Base-by-base conservation (phyloP, 2,888 invertebrate species). In the Chloroclystis v-ata region DNA sequence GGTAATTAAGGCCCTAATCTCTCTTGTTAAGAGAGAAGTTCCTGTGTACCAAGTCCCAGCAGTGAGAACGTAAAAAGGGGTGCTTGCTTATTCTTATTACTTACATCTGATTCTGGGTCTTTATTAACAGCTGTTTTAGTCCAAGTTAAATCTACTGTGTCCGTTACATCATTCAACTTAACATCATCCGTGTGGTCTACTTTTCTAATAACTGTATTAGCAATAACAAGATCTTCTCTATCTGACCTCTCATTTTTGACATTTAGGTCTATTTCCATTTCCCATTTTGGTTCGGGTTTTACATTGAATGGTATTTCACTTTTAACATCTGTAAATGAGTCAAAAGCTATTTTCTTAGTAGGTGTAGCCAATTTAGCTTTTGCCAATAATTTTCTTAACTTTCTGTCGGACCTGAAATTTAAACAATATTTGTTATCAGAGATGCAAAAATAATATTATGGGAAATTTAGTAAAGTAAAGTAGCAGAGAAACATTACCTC, bases 241-340 rank as follows among this genome's bases (percentile, higher is more conserved):
- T 82, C 77, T n/a, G 76, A 71, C 12, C 73, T 71, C 20, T 82
- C 80, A 14, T 72, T 57, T 48, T 69, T 73, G 4, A 51, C 61
- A 52, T 57, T 60, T 0, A 76, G 46, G 52, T 86, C 86, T 47
- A 87, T 73, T 68, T 87, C 87, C 72, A 86, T 68, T 60, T 87
- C 86, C 85, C 85, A 85, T 67, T 79, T 78, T 53, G 87, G 86
- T 60, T 86, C 87, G 10, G 59, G 33, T 63, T 87, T 86, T 16
- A 87, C 62, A 24, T 68, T 61, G 14, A 86, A 59, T 7, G 86
- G 80, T 32, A 89, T 86, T 59, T 89, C 87, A 72, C 82, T 79
- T 70, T 88, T 89, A 8, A 89, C 80, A 50, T 89, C 88, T 40
- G 76, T 81, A 43, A 88, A 78, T 11, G 86, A 82, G 64, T 88